phyloP scores from a whole-genome alignment of 2,113 vertebrate species.

The Sigmodon hispidus region DNA sequence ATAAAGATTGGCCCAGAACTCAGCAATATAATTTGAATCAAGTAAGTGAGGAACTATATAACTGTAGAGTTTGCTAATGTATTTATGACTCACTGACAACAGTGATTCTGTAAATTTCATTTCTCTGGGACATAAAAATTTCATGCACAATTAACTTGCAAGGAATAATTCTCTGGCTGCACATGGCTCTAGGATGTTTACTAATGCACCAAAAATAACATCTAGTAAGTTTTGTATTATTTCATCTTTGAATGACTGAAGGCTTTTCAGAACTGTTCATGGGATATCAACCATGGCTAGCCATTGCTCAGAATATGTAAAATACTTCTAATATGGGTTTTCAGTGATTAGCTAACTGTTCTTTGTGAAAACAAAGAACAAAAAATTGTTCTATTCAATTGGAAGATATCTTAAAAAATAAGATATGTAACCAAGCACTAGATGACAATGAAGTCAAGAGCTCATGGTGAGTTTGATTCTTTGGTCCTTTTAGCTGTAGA shows the following conservation, averaged over 20 bases:
- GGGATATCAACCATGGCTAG: background rate
- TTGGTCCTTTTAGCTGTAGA: slow-evolving; percentile 50
- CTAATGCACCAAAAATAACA: slow-evolving; percentile 21
- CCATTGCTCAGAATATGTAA: background rate
- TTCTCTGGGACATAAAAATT: slow-evolving; percentile 45
- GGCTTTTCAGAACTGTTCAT: slow-evolving; percentile 18
- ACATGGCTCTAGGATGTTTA: slow-evolving; percentile 19
- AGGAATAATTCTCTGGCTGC: slow-evolving; percentile 25
- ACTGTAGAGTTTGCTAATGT: background rate
- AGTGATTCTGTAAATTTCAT: slow-evolving; percentile 42
- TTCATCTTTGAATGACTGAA: background rate
- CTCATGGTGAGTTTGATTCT: background rate
- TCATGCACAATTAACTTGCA: slow-evolving; percentile 9
- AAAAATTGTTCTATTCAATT: background rate
- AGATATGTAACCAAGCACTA: background rate
- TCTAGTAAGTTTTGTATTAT: background rate
- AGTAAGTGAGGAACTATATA: background rate
- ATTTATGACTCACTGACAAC: slow-evolving; percentile 24
- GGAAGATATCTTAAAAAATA: background rate
- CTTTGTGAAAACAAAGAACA: slow-evolving; percentile 52
- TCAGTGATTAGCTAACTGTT: background rate
- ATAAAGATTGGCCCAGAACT: background rate
- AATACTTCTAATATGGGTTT: slow-evolving; percentile 16
- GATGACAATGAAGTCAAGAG: background rate
- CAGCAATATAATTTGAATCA: background rate